A percentile compares a stretch with the other conserved stretches of the same genome.
phyloP scores from a whole-genome alignment of 30 jellyfish, hydroid and myxozoan species.

The Haliclystus octoradiatus region DNA sequence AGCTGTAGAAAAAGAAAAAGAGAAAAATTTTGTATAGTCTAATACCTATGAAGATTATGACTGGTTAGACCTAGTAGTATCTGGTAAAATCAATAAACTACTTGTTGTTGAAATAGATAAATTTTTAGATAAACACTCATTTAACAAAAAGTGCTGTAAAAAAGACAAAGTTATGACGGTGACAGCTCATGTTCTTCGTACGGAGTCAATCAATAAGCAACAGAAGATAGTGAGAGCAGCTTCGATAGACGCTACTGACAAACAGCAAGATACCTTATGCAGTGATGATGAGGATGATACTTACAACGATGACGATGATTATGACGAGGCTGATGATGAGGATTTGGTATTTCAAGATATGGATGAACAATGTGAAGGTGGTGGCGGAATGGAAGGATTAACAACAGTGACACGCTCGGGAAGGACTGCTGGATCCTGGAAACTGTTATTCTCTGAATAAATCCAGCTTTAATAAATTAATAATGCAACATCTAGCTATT shows the following conservation, averaged over 20 bases:
- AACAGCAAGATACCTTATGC: neutral
- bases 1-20: too few relatives aligned
- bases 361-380: too few relatives aligned
- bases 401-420: conserved; percentile 5
- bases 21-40: too few relatives aligned
- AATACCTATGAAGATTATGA: conserved; percentile 18
- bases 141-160: conserved; percentile 7
- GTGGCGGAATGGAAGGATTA: too few relatives aligned
- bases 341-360: too few relatives aligned
- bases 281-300: neutral
- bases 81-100: conserved; percentile 3
- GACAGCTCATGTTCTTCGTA: too few relatives aligned
- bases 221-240: too few relatives aligned
- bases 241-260: conserved; percentile 1
- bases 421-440: conserved; percentile 7
- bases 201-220: too few relatives aligned
- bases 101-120: conserved; percentile 5
- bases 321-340: too few relatives aligned
- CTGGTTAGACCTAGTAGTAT: conserved; percentile 13
- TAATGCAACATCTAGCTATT: too few relatives aligned
- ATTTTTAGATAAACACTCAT: neutral
- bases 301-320: too few relatives aligned
- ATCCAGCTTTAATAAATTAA: too few relatives aligned
- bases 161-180: conserved; percentile 5
- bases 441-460: neutral